A percentile compares a stretch with the other conserved stretches of the same genome.
phyloP scores from a whole-genome alignment of 1,140 invertebrate species.

The Chironomus striatipennis region DNA sequence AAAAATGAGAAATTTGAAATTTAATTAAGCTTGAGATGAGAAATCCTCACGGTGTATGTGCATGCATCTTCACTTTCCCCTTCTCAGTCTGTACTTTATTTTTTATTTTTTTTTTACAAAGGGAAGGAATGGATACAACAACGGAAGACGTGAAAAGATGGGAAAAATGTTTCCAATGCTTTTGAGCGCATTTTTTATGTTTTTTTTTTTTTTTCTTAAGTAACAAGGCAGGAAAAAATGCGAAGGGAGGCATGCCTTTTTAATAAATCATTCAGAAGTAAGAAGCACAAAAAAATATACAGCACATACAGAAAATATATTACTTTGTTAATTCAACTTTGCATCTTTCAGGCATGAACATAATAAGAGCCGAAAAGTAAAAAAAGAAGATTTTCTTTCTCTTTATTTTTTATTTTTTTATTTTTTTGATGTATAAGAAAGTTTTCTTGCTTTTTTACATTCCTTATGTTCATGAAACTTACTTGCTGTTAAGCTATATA shows the following conservation, averaged over 20 bases:
- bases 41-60: no score
- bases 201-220: no score
- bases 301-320: constrained; percentile 18
- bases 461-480: no score
- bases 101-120: no score
- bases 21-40: no score
- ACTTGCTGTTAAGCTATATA: no score
- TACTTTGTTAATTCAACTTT: constrained; percentile 23
- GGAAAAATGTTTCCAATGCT: neutral
- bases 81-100: no score
- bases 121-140: no score
- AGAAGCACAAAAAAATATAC: neutral
- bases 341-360: neutral
- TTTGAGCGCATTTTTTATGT: neutral
- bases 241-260: neutral
- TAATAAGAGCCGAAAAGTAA: neutral
- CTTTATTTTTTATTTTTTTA: neutral
- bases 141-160: neutral
- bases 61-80: no score
- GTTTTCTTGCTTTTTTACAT: neutral
- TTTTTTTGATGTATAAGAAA: neutral
- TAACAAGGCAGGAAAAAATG: neutral
- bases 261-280: constrained; percentile 2
- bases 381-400: neutral
- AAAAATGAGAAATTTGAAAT: no score